These are phyloP conservation scores for Notoglanidium macrostoma DNA, from an alignment of 2,797 vertebrate species.

Conservation along the genomic window DNA sequence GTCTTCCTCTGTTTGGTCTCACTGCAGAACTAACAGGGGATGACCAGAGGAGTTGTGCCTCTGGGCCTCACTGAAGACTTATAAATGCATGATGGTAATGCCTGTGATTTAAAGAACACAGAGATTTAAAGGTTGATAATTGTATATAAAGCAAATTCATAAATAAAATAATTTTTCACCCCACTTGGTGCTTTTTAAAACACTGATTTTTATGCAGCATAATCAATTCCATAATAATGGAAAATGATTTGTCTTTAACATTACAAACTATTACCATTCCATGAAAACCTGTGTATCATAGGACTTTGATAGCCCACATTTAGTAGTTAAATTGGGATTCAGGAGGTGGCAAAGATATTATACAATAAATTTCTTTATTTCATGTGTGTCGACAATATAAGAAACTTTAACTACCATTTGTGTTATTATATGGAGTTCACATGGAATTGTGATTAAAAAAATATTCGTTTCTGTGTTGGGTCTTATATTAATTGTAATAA, in stretches of 20 bases:
- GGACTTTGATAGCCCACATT: background rate
- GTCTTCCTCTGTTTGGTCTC: slow-evolving; percentile 62
- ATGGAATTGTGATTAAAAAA: background rate
- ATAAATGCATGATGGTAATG: slow-evolving; percentile 24
- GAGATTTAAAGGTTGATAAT: background rate
- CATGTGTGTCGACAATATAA: background rate
- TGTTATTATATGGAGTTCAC: background rate
- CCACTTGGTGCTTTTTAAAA: background rate
- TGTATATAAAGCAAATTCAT: background rate
- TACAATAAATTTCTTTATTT: background rate
- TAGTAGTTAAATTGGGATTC: background rate
- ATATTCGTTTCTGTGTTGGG: background rate
- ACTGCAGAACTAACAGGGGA: slow-evolving; percentile 52
- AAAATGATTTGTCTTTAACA: background rate
- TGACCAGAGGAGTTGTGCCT: slow-evolving; percentile 49
- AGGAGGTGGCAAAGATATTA: background rate
- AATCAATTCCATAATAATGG: background rate
- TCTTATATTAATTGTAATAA: background rate
- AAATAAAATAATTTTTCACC: background rate
- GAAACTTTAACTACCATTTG: background rate
- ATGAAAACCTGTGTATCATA: background rate
- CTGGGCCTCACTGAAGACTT: slow-evolving; percentile 37
- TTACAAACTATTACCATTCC: background rate
- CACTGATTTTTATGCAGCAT: background rate
- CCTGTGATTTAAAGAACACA: slow-evolving; percentile 22